Evolutionary conservation across 2,113 vertebrate genomes (phyloP).

Genomic region (Noctilio leporinus): DNA sequence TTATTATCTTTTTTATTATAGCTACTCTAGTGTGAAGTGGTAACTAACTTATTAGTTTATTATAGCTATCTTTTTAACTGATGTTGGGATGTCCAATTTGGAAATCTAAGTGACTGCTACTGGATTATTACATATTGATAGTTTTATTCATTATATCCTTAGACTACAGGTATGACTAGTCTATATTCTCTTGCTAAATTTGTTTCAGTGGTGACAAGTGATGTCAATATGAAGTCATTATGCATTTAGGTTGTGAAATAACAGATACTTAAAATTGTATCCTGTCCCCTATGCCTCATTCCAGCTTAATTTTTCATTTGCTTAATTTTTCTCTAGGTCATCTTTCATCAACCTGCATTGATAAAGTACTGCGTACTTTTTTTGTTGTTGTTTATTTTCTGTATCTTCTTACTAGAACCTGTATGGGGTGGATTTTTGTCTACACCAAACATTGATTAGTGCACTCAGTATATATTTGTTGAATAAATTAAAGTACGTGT

Average conservation of each 20-base stretch:
- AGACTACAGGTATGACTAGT: neutral
- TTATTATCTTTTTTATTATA: neutral
- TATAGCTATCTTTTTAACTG: neutral
- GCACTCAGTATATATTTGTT: neutral
- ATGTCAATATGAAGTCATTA: neutral
- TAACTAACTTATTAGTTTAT: neutral
- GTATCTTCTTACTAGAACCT: neutral
- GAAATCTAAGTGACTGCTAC: neutral
- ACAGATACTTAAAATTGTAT: slow-evolving; percentile 6
- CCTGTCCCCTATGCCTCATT: neutral
- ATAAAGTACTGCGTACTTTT: neutral
- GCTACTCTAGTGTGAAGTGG: neutral
- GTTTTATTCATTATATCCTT: neutral
- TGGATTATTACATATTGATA: neutral
- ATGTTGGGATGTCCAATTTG: neutral
- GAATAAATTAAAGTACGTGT: slow-evolving; percentile 1
- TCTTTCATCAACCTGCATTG: neutral
- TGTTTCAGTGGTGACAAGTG: neutral
- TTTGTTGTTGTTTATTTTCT: neutral
- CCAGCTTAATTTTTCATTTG: neutral
- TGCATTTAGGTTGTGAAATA: neutral
- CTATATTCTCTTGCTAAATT: neutral
- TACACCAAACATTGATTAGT: neutral
- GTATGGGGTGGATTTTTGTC: neutral
- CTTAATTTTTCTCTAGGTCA: neutral